Conservation (phyloP, 2,113 vertebrate genomes). For the Ranitomeya imitator region DNA sequence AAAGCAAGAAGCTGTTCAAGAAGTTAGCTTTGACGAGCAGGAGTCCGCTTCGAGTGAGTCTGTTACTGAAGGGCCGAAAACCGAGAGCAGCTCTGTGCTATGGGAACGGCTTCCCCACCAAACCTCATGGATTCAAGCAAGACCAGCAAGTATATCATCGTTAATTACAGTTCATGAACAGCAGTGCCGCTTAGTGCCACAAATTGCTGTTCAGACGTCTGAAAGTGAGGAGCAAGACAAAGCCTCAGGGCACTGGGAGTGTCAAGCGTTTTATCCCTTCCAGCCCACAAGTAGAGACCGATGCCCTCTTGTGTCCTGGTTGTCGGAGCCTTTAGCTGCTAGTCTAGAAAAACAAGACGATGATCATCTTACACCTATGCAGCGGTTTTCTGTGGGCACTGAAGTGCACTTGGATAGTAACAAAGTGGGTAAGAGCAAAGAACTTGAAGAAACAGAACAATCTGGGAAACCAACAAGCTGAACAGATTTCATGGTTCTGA, state of each 20-base stretch:
- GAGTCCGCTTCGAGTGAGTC: conserved; percentile 66
- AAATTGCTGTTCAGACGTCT: conserved; percentile 87
- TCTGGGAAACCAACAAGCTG: conserved; percentile 1
- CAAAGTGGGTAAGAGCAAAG: conserved; percentile 23
- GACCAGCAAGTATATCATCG: conserved; percentile 13
- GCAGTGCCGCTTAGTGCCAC: conserved; percentile 76
- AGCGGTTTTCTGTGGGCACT: background rate
- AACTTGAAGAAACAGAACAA: background rate
- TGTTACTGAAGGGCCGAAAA: conserved; percentile 31
- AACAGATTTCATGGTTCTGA: background rate
- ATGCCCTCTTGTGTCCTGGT: conserved; percentile 32
- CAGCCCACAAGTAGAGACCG: conserved; percentile 49
- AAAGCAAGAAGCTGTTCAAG: conserved; percentile 96
- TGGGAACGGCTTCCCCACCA: conserved; percentile 34
- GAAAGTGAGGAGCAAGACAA: conserved; percentile 76
- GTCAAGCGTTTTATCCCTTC: conserved; percentile 72
- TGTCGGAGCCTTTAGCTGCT: conserved; percentile 5
- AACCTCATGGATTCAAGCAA: conserved; percentile 65
- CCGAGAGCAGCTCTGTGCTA: background rate
- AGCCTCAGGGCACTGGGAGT: conserved; percentile 64
- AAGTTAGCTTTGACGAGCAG: conserved; percentile 93
- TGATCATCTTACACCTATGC: background rate
- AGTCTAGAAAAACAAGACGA: background rate
- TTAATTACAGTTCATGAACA: conserved; percentile 55
- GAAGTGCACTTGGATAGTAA: conserved; percentile 18